Percentiles rank a stretch among this genome's conserved stretches.
Evolutionary conservation across 2,888 invertebrate species (phyloP).

Genomic region (Hydrotaea cyrtoneurina): DNA sequence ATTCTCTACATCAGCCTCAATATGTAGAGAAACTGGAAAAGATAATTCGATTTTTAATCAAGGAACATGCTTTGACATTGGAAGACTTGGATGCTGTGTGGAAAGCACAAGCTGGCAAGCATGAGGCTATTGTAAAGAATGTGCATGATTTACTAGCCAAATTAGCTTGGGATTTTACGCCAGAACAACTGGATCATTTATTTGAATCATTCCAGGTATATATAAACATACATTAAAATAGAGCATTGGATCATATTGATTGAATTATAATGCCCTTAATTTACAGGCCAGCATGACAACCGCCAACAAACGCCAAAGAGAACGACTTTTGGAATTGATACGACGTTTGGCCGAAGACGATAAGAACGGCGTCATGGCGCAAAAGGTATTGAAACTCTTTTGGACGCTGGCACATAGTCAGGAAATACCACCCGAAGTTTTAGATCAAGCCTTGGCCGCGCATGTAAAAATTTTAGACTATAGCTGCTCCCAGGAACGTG

Average conservation of each 20-base stretch:
- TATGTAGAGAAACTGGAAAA: constrained; percentile 99
- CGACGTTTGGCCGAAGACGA: constrained; percentile 97
- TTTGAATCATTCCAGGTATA: constrained; percentile 97
- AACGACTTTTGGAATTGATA: constrained; percentile 96
- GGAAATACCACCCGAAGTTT: constrained; percentile 97
- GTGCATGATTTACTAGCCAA: constrained; percentile 97
- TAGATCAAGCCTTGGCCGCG: constrained; percentile 97
- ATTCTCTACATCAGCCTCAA: constrained; percentile 97
- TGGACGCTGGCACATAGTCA: constrained; percentile 98
- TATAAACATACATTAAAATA: constrained; percentile 18
- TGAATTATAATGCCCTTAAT: neutral
- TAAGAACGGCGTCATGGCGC: constrained; percentile 99
- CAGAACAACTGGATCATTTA: constrained; percentile 97
- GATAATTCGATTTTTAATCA: constrained; percentile 97
- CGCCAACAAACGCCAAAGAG: constrained; percentile 96
- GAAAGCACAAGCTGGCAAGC: constrained; percentile 98
- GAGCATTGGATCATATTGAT: neutral
- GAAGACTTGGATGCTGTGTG: constrained; percentile 97
- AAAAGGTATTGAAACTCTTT: constrained; percentile 96
- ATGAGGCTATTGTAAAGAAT: constrained; percentile 99
- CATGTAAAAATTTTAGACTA: constrained; percentile 99
- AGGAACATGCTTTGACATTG: constrained; percentile 92
- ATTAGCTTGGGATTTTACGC: constrained; percentile 98
- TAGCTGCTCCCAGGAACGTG: constrained; percentile 97
- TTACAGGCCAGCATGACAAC: constrained; percentile 94